Evolutionary conservation across 2,113 vertebrate genomes (phyloP).

Genomic region (Centrocercus urophasianus): DNA sequence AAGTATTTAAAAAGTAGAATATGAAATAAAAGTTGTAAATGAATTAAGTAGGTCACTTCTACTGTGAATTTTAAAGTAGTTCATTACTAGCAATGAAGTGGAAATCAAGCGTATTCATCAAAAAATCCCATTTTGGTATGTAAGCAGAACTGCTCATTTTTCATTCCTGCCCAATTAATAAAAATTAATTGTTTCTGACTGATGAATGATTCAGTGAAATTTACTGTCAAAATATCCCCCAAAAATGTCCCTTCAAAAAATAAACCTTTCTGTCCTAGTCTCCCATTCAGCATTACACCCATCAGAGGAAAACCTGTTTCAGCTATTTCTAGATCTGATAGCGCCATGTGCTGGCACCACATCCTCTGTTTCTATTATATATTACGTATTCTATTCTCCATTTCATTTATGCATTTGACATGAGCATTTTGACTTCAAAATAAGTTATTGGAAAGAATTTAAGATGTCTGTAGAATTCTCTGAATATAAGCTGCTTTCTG

Average conservation of each 20-base stretch:
- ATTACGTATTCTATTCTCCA: not conserved
- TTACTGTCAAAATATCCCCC: not conserved
- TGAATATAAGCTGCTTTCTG: not conserved
- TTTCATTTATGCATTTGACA: not conserved
- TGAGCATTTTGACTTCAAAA: too few species aligned
- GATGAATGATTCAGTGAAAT: not conserved
- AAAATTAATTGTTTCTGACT: slow-evolving; percentile 7
- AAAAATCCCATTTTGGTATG: not conserved
- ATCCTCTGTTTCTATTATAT: not conserved
- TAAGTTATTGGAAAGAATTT: not conserved
- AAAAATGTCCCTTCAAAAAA: not conserved
- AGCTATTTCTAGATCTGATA: not conserved
- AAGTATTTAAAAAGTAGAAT: not conserved
- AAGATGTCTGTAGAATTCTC: not conserved
- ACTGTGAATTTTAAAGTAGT: not conserved
- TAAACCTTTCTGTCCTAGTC: not conserved
- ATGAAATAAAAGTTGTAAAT: not conserved
- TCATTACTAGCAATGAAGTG: not conserved
- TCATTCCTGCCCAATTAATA: not conserved
- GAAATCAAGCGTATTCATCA: not conserved
- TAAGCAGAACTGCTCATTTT: not conserved
- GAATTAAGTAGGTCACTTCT: not conserved
- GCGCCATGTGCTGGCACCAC: too few species aligned
- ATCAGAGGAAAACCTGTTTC: not conserved
- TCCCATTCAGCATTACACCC: not conserved